Evolutionary conservation across 2,113 vertebrate species (phyloP).

Genomic region (Dicentrarchus labrax): DNA sequence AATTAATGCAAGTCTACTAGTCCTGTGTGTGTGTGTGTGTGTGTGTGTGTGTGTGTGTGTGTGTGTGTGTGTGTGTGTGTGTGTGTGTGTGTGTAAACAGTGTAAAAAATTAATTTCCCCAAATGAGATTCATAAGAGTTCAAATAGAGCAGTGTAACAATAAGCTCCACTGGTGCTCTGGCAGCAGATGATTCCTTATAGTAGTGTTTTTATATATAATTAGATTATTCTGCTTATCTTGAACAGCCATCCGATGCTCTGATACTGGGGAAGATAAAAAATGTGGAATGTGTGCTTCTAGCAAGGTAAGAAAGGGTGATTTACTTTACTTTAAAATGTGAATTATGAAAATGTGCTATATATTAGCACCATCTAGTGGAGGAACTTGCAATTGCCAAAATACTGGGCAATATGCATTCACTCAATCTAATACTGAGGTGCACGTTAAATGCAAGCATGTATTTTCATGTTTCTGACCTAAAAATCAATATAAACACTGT

Average conservation of each 20-base stretch:
- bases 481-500: neutral
- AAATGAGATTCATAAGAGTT: neutral
- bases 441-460: neutral
- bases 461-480: neutral
- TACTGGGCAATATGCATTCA: neutral
- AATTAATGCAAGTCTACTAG: no score
- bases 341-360: neutral
- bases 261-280: slow-evolving; percentile 96
- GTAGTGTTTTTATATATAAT: neutral
- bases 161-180: neutral
- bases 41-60: no score
- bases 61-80: no score
- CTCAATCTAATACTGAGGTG: neutral
- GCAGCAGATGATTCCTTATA: neutral
- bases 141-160: neutral
- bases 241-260: slow-evolving; percentile 94
- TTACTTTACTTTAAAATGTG: neutral
- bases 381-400: neutral
- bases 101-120: neutral
- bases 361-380: slow-evolving; percentile 72
- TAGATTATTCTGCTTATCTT: slow-evolving; percentile 9
- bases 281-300: slow-evolving; percentile 95
- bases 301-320: slow-evolving; percentile 87
- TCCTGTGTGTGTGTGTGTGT: no score
- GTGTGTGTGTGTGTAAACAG: no score